Percentiles rank a stretch among this genome's conserved stretches.
Conservation (phyloP, 2,888 invertebrate genomes). For the Myathropa florea region DNA sequence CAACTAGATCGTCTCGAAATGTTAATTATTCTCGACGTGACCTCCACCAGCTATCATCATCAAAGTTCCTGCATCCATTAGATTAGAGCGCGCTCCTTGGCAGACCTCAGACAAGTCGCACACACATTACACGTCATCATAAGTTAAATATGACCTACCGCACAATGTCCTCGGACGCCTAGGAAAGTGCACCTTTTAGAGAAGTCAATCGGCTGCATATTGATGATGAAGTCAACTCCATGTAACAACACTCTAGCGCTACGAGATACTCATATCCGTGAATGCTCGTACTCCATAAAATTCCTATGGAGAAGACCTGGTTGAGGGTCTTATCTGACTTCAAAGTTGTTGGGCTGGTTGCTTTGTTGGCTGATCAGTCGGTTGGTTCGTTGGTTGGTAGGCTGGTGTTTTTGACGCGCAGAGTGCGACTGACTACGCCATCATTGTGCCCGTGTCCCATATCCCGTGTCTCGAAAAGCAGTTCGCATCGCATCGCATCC, state of each 20-base stretch:
- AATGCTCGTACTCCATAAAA: conserved; percentile 54
- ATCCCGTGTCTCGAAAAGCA: conserved; percentile 40
- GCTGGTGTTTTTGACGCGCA: conserved; percentile 4
- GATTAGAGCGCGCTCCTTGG: conserved; percentile 2
- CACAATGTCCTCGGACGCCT: conserved; percentile 11
- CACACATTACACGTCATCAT: conserved; percentile 53
- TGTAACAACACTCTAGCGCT: conserved; percentile 51
- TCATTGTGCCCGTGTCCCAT: background rate
- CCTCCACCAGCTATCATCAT: conserved; percentile 23
- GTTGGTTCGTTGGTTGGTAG: conserved; percentile 23
- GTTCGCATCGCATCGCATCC: conserved; percentile 73
- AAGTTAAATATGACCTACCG: conserved; percentile 57
- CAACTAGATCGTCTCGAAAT: conserved; percentile 56
- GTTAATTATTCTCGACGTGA: conserved; percentile 60
- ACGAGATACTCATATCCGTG: conserved; percentile 4
- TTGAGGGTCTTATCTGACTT: conserved; percentile 61
- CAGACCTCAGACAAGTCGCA: background rate
- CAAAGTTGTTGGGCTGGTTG: conserved; percentile 71
- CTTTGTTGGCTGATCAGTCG: conserved; percentile 58
- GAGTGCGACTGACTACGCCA: background rate
- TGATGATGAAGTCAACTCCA: conserved; percentile 65
- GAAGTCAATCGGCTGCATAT: conserved; percentile 64
- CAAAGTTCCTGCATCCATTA: conserved; percentile 27
- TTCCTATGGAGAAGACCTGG: conserved; percentile 50
- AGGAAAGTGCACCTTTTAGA: conserved; percentile 66